Evolutionary conservation across 2,113 vertebrate species (phyloP).

Genomic region (Bettongia penicillata): DNA sequence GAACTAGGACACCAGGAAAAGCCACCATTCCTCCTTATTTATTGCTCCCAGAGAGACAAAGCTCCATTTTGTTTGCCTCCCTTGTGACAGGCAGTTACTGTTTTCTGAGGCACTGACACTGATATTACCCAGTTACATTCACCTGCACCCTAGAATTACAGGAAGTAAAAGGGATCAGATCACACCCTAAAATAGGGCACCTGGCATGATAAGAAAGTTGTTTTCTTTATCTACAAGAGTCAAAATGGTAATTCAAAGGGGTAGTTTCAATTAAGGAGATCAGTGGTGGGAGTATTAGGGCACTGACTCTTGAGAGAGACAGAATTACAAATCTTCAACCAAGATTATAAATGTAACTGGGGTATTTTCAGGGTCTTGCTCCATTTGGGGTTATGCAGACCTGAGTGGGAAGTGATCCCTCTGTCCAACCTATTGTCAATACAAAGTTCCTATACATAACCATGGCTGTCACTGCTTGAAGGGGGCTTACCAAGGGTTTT

Average conservation of each 20-base stretch:
- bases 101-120: neutral
- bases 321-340: neutral
- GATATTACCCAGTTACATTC: neutral
- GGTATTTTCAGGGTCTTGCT: neutral
- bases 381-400: neutral
- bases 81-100: neutral
- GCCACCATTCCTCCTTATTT: neutral
- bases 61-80: neutral
- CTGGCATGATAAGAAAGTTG: neutral
- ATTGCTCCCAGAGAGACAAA: neutral
- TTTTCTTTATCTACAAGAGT: neutral
- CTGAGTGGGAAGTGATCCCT: neutral
- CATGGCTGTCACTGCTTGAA: neutral
- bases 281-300: neutral
- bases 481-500: neutral
- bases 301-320: neutral
- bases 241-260: neutral
- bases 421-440: neutral
- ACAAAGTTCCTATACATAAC: neutral
- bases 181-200: neutral
- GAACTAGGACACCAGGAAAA: neutral
- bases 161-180: neutral
- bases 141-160: neutral
- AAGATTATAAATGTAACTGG: neutral
- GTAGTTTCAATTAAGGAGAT: neutral